Base-by-base conservation (phyloP, 2,797 vertebrate genomes). In the Anomalospiza imberbis region DNA sequence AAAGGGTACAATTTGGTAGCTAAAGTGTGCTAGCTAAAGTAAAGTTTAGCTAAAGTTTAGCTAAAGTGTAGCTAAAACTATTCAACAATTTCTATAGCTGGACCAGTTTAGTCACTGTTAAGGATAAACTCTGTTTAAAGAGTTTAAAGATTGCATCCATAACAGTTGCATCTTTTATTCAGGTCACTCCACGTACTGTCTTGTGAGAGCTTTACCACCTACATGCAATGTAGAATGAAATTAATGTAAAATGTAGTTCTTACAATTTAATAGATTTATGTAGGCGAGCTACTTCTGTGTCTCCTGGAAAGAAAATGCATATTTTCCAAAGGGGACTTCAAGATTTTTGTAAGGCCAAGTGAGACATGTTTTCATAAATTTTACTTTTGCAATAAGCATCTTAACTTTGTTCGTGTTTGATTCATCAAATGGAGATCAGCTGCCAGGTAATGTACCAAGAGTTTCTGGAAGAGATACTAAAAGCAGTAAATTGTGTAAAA, bases 171-270 rank as follows among this genome's bases (percentile, higher is more conserved):
- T 79, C 93, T 86, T 90, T 84, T 92, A 72, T 84, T 89, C 83
- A 84, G 62, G 65, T 93, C 84, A 68, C 40, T 94, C 55, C 53
- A 18, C 32, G 48, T 87, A 61, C 58, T 84, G 71, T 91, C 77
- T 89, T 85, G 38, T 82, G 63, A 90, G 85, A 84, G 55, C 53
- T 54, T 75, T 87, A 31, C 88, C 83, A 85, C 84, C 72, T 92
- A 82, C 28, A 0, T 66, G 38, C 57, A 66, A 38, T 0, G 0
- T 85, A 70, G 90, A 96, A 94, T 72, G 28, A 42, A 86, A 88
- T 74, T 57, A 90, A 88, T 51, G 28, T 57, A 68, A 93, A 71
- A 84, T 31, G 28, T 26, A 51, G 51, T 70, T 88, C 61, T 83
- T 87, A 55, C 48, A 63, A 44, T 82, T 31, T 90, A 71, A 58